Evolutionary conservation across 2,113 vertebrate species (phyloP), one percentile per base, ranked within the genome.

Genomic region (Chamaetylas fuelleborni): DNA sequence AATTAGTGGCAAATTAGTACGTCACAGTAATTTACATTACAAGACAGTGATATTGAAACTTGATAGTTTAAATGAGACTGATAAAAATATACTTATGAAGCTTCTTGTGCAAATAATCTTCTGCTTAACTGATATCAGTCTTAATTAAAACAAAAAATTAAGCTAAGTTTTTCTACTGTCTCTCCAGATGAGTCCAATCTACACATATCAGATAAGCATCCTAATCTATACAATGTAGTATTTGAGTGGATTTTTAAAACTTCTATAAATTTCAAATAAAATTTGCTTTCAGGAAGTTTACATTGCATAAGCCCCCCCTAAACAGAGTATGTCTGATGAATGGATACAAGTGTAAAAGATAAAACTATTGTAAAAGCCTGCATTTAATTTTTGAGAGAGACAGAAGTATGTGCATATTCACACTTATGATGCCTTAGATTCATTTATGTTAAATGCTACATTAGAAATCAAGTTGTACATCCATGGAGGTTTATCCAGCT

Each of bases 61-160:
- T 31, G 54, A 82, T 79, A 33, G 25, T 86, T 93, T 86, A 81
- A 73, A 48, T 53, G 34, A 78, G 71, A 34, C 36, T 82, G 66
- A 67, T 61, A 93, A 96, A 91, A 94, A 43, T 29, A 85, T 4
- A 81, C 40, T 42, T 42, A 42, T 42, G 40, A 42, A 42, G 40
- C 15, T 42, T 42, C 40, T 42, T 42, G 40, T 42, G 40, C 40
- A 42, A 15, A 42, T 42, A 42, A 42, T 42, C 40, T 42, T 42
- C 40, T 42, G 14, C 40, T 42, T 42, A 42, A 42, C 40, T 42
- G 40, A 15, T 54, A 42, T 1, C 42, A 92, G n/a, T 38, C 65
- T 64, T 67, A 86, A 95, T 91, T 93, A 91, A 81, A 88, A 92
- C 48, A 93, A 74, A 92, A 84, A 91, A 45, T 92, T 71, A 79